phyloP scores from a whole-genome alignment of 2,888 invertebrate genomes.

The Cosmia pyralina region DNA sequence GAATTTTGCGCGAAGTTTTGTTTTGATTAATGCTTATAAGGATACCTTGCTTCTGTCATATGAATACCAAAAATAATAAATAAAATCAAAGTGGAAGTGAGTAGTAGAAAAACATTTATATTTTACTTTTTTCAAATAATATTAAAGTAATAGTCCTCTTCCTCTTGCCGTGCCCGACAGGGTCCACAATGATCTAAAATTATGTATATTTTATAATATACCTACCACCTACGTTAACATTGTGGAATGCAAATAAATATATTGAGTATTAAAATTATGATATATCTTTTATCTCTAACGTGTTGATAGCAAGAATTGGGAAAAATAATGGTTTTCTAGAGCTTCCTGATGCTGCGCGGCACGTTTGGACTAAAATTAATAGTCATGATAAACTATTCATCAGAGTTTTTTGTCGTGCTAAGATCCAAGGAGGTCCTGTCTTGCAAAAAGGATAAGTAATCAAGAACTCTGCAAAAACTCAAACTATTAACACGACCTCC shows the following conservation, averaged over 20 bases:
- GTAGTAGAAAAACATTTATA: no score
- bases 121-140: no score
- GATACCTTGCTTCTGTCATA: conserved; percentile 18
- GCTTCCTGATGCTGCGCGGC: not conserved
- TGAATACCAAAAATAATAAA: no score
- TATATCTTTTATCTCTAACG: not conserved
- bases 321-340: not conserved
- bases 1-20: conserved; percentile 15
- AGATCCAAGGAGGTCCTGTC: conserved; percentile 28
- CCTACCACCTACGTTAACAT: no score
- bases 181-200: no score
- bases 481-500: conserved; percentile 20
- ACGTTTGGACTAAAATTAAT: not conserved
- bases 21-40: conserved; percentile 8
- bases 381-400: not conserved
- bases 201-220: no score
- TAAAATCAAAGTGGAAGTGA: no score
- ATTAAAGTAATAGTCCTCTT: no score
- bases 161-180: no score
- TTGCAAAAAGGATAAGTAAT: conserved; percentile 36
- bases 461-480: conserved; percentile 36
- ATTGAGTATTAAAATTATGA: no score
- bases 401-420: conserved; percentile 4
- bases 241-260: no score
- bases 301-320: not conserved